Base-by-base conservation (phyloP, 2,113 vertebrate species). In the Anguilla japonica region DNA sequence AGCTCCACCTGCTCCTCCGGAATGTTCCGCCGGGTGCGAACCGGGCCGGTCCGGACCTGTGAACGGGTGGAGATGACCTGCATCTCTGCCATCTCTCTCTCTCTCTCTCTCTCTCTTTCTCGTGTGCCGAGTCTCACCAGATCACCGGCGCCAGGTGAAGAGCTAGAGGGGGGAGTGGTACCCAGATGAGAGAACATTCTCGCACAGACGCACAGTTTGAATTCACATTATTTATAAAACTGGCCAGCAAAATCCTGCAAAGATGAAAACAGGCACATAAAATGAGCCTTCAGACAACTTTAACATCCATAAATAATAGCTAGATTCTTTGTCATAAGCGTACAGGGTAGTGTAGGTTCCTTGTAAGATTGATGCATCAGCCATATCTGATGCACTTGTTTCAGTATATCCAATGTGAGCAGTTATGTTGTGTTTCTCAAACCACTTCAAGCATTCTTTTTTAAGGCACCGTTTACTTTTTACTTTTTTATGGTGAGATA, bases 1-100 rank as follows among this genome's bases (percentile, higher is more conserved):
- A 99, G 94, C 87, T 99, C 98, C 89, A 98, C 96, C 13, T 98
- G 98, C 41, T 99, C 97, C 0, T 97, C 97, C 91, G 98, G 81
- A 16, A 96, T 90, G 0, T 93, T 96, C 41, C 90, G 95, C 90
- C 89, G 96, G 86, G 94, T 93, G 87, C 92, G 92, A 63, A 82
- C 87, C 0, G 88, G 87, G 0, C 95, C 92, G 0, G 90, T 84
- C 82, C 91, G 91, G 41, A 91, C 81, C 39, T 83, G 87, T 87
- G 90, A 87, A 5, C 89, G 89, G 78, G 85, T 90, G 82, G 95
- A 92, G 83, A 96, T 85, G 40, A 91, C 91, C 40, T 95, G 94
- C 92, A 96, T 92, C 86, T 96, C 95, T 0, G 95, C 87, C 94
- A 96, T 96, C 84, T 46, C 71, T 81, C 40, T 6, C n/a, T 75